Evolutionary conservation across 2,888 invertebrate genomes (phyloP).

Genomic region (Caenorhabditis zanzibari): DNA sequence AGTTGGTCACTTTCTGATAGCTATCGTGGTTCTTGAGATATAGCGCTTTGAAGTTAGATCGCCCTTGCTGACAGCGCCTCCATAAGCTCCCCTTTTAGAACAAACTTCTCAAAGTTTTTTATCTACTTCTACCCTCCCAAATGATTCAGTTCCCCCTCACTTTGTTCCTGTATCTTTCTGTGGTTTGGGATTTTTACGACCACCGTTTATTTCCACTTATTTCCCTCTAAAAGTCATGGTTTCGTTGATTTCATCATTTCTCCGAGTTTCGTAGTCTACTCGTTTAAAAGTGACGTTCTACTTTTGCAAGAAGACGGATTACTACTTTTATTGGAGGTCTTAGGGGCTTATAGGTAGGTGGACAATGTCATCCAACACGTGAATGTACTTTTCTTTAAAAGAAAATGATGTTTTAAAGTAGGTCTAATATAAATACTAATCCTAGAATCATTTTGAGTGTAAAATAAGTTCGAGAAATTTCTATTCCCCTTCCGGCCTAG

Average conservation of each 20-base stretch:
- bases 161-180: constrained; percentile 15
- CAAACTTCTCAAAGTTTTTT: not conserved
- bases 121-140: not conserved
- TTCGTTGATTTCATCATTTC: constrained; percentile 11
- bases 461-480: not conserved
- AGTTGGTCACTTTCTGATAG: too few species aligned
- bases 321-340: constrained; percentile 7
- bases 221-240: constrained; percentile 8
- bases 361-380: constrained; percentile 5
- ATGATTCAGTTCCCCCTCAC: not conserved
- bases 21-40: too few species aligned
- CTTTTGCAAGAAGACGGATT: constrained; percentile 7
- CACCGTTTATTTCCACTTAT: not conserved
- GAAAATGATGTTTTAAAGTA: not conserved
- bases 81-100: not conserved
- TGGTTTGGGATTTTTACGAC: constrained; percentile 13
- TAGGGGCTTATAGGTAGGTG: constrained; percentile 3
- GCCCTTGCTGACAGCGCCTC: too few species aligned
- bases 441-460: not conserved
- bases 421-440: not conserved
- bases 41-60: too few species aligned
- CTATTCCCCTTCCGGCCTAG: too few species aligned
- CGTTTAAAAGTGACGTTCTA: constrained; percentile 15
- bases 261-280: not conserved
- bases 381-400: not conserved